A percentile compares a stretch with the other conserved stretches of the same genome.
phyloP scores from a whole-genome alignment of 2,888 invertebrate genomes.

The Synergus umbraculus region DNA sequence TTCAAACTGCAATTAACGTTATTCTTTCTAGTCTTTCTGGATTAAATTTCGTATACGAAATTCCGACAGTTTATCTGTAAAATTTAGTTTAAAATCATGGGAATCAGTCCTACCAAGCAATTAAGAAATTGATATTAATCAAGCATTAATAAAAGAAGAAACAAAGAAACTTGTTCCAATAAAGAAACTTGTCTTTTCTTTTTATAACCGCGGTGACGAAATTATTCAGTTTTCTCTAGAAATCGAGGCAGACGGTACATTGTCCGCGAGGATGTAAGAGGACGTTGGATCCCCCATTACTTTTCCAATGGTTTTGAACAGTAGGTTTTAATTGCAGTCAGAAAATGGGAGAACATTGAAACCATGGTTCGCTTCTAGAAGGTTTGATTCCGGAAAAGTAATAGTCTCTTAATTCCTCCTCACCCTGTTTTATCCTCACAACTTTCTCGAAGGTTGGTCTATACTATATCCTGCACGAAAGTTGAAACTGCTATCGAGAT shows the following conservation, averaged over 20 bases:
- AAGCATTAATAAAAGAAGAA: background rate
- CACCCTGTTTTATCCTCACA: background rate
- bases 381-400: background rate
- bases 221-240: background rate
- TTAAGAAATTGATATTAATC: too few species aligned
- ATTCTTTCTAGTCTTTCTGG: background rate
- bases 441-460: background rate
- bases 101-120: too few species aligned
- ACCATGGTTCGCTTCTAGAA: background rate
- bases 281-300: background rate
- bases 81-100: too few species aligned
- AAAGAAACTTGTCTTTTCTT: background rate
- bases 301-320: background rate
- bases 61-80: too few species aligned
- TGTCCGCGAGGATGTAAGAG: background rate
- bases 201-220: background rate
- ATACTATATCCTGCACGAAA: background rate
- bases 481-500: conserved; percentile 12
- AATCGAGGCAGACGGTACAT: background rate
- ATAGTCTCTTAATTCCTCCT: background rate
- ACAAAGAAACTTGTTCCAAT: background rate
- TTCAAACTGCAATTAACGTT: background rate
- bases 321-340: conserved; percentile 1
- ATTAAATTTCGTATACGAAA: background rate
- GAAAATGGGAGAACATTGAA: background rate